Percentiles rank a stretch among this genome's conserved stretches.
Evolutionary conservation across 2,888 invertebrate species (phyloP).

Genomic region (Pterobdella sp.): DNA sequence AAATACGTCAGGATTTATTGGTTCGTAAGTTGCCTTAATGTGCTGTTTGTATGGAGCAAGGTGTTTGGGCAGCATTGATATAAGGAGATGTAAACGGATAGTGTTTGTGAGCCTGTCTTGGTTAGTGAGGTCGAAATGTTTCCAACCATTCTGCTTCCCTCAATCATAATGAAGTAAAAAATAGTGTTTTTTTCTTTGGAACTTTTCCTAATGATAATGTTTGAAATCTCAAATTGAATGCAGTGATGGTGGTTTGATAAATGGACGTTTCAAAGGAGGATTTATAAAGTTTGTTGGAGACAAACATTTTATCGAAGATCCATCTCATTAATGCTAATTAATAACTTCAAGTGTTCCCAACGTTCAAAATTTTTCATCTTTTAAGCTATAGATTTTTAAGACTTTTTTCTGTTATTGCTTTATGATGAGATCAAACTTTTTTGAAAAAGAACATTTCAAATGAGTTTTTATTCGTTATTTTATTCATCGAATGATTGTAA

Average conservation of each 20-base stretch:
- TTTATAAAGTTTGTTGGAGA: background rate
- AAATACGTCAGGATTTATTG: constrained; percentile 13
- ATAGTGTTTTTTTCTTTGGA: background rate
- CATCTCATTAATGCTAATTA: background rate
- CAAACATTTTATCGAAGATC: background rate
- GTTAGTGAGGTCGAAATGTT: background rate
- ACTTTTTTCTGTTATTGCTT: too few relatives aligned
- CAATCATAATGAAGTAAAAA: too few relatives aligned
- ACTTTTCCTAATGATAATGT: background rate
- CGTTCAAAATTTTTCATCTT: too few relatives aligned
- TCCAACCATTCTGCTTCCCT: too few relatives aligned
- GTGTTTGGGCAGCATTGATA: constrained; percentile 9
- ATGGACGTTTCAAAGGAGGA: too few relatives aligned
- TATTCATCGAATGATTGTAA: too few relatives aligned
- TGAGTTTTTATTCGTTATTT: too few relatives aligned
- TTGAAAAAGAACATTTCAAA: too few relatives aligned
- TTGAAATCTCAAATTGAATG: too few relatives aligned
- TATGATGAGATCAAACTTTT: too few relatives aligned
- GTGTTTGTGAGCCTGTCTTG: background rate
- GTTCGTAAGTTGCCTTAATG: constrained; percentile 14
- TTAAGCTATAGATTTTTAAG: too few relatives aligned
- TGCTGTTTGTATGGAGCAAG: constrained; percentile 11
- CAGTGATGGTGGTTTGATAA: too few relatives aligned
- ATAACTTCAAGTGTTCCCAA: background rate
- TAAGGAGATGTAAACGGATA: constrained; percentile 6